Conservation (phyloP, 1,140 invertebrate genomes). For the Microplitis mediator region DNA sequence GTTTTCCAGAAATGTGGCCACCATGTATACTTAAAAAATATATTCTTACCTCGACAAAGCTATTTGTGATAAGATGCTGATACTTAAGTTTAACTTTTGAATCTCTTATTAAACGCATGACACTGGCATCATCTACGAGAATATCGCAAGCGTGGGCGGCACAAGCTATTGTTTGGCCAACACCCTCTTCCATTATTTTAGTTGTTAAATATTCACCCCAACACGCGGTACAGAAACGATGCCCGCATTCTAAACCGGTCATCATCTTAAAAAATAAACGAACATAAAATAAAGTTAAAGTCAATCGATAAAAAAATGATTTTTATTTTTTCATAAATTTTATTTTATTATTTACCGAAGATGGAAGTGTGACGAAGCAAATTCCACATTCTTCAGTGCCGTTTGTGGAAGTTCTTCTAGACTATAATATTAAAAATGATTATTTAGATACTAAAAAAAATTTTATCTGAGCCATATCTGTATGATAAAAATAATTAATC, state of each 20-base stretch:
- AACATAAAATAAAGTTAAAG: conserved; percentile 4
- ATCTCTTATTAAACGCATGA: conserved; percentile 92
- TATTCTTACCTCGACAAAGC: conserved; percentile 88
- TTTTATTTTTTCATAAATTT: neutral
- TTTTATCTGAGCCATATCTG: no score
- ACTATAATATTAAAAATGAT: conserved; percentile 36
- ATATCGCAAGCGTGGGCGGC: conserved; percentile 92
- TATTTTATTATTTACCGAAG: conserved; percentile 68
- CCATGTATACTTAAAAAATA: conserved; percentile 3
- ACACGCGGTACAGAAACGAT: conserved; percentile 92
- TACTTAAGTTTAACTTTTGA: conserved; percentile 94
- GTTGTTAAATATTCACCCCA: conserved; percentile 98
- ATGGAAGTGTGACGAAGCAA: conserved; percentile 82
- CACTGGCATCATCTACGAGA: conserved; percentile 94
- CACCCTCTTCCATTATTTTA: conserved; percentile 97
- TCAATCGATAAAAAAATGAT: conserved; percentile 8
- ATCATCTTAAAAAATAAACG: conserved; percentile 80
- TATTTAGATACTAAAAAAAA: conserved; percentile 6
- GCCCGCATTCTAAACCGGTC: conserved; percentile 95
- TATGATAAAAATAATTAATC: no score
- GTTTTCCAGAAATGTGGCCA: no score
- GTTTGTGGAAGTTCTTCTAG: conserved; percentile 64
- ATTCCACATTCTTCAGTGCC: conserved; percentile 92
- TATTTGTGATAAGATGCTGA: conserved; percentile 97
- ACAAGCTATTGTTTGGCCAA: conserved; percentile 95